phyloP scores from a whole-genome alignment of 2,797 vertebrate species.

The Gymnothorax javanicus region DNA sequence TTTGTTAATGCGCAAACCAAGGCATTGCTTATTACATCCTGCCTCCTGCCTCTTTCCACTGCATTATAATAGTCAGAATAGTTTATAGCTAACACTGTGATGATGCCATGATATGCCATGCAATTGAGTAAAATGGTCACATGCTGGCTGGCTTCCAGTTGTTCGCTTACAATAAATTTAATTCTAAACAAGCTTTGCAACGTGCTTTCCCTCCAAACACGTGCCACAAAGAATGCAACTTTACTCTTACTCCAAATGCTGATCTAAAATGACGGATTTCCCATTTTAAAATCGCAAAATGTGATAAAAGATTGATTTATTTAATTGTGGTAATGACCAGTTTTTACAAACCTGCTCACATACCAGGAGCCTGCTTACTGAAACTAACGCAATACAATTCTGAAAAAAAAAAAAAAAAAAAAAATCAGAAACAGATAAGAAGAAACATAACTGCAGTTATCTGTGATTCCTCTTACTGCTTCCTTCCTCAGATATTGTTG shows the following conservation, averaged over 20 bases:
- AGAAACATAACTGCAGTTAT: background rate
- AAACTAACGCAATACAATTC: background rate
- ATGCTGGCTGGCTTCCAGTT: background rate
- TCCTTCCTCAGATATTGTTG: background rate
- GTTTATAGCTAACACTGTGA: background rate
- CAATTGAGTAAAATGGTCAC: background rate
- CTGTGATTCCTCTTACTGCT: background rate
- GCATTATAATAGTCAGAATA: background rate
- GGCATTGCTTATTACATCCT: background rate
- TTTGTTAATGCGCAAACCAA: background rate
- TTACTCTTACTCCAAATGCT: background rate
- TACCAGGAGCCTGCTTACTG: background rate
- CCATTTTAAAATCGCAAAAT: background rate
- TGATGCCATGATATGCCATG: too few species aligned
- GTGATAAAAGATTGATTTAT: background rate
- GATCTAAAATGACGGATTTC: background rate
- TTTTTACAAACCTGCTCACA: background rate
- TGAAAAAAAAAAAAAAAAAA: background rate
- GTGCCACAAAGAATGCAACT: background rate
- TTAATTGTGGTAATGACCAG: background rate
- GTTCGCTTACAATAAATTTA: background rate
- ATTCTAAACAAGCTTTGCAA: background rate
- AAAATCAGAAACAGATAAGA: background rate
- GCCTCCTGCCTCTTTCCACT: background rate
- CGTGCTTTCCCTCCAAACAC: background rate